Base-by-base conservation (phyloP, 2,888 invertebrate genomes). In the Argyra leucocephala region DNA sequence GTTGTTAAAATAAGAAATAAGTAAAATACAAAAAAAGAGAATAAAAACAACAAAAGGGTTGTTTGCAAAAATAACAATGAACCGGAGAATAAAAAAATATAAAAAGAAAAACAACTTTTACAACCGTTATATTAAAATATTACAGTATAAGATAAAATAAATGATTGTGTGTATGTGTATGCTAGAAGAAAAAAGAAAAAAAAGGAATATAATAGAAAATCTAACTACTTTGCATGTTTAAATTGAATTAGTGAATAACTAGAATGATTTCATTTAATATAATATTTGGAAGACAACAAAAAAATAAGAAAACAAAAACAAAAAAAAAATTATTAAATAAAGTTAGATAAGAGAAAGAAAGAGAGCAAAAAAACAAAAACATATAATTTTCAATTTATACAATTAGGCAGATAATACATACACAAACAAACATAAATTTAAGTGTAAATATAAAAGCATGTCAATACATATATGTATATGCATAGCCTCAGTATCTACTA, bases 11-110 rank as follows among this genome's bases (percentile, higher is more conserved):
- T 48, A 48, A 48, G 48, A 48, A n/a, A n/a, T n/a, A n/a, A n/a
- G n/a, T n/a, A n/a, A n/a, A n/a, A n/a, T n/a, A n/a, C n/a, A n/a
- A n/a, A n/a, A n/a, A n/a, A n/a, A n/a, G n/a, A n/a, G n/a, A n/a
- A n/a, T n/a, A n/a, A n/a, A n/a, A n/a, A n/a, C n/a, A n/a, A 48
- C n/a, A 48, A 48, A 48, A 48, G 48, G 48, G 48, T 48, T 48
- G n/a, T 48, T 48, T 48, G 48, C 48, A 18, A 48, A n/a, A 48
- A 48, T 12, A 48, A 48, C 2, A 15, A 48, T 10, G 12, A 37
- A 12, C 12, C 5, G 12, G 18, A 18, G 2, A 18, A 48, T 6
- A 48, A 48, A 18, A 48, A 48, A 48, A 48, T 48, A 48, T 31
- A 31, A 31, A 31, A 12, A 10, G 9, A 31, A 31, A 31, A 31